A percentile compares a stretch with the other conserved stretches of the same genome.
Conservation (phyloP, 2,113 vertebrate genomes). For the Brachionichthys hirsutus region DNA sequence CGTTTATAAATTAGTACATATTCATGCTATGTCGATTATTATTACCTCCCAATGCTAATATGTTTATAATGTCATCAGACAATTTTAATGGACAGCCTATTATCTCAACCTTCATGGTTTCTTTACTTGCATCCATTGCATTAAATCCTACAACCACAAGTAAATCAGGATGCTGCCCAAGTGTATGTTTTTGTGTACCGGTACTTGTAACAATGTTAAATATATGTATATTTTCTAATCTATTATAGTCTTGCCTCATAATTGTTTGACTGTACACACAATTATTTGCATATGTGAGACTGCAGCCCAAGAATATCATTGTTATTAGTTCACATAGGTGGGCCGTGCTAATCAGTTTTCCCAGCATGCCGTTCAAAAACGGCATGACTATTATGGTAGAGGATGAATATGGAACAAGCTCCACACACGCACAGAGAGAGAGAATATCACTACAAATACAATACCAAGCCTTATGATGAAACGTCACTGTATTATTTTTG, state of each 20-base stretch:
- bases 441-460: no score
- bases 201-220: no score
- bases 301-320: slow-evolving; percentile 59
- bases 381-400: slow-evolving; percentile 70
- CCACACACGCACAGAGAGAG: no score
- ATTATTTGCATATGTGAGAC: slow-evolving; percentile 34
- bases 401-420: slow-evolving; percentile 77
- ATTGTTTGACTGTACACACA: slow-evolving; percentile 17
- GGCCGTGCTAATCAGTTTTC: slow-evolving; percentile 78
- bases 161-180: no score
- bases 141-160: background rate
- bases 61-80: slow-evolving; percentile 28
- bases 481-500: no score
- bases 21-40: background rate
- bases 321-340: slow-evolving; percentile 69
- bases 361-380: slow-evolving; percentile 73
- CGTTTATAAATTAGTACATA: background rate
- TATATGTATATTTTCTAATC: no score
- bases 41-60: slow-evolving; percentile 35
- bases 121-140: slow-evolving; percentile 19
- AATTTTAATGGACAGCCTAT: slow-evolving; percentile 43
- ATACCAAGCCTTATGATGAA: no score
- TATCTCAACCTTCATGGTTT: slow-evolving; percentile 31
- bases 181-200: no score
- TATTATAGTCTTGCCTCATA: background rate